Evolutionary conservation across 2,113 vertebrate genomes (phyloP), one percentile per base, ranked within the genome.

Genomic region (Caranx melampygus): DNA sequence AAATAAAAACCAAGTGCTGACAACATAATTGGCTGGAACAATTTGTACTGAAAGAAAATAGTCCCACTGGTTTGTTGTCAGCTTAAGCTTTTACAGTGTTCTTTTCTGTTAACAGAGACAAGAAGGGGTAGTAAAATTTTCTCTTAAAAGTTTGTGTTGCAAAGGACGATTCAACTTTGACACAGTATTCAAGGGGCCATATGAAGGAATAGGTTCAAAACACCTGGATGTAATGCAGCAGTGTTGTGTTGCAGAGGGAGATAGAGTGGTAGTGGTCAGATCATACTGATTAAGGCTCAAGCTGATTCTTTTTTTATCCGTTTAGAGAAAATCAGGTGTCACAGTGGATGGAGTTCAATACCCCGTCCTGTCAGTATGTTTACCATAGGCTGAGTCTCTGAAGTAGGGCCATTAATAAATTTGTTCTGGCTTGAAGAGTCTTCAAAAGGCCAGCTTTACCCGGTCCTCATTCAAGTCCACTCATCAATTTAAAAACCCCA

Each of bases 401-500:
- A 87, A 92, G 83, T 73, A 81, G 72, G 31, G 33, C 59, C 54
- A 74, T 78, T 83, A 78, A 86, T 69, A 79, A 5, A 58, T 89
- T 88, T 75, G 80, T 89, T 88, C 67, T 63, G 76, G 75, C 66
- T 80, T 79, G 66, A 91, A 75, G 72, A 80, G 70, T 58, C 42
- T 75, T 76, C 51, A 80, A 75, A 89, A 84, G 65, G 15, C 61
- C 74, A 52, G 47, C 63, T 70, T 85, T 82, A 6, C 75, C 59
- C 15, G 0, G 40, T 88, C 75, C 71, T 89, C 76, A 89, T 84
- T 88, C 88, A 90, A 73, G 75, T 86, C 87, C 83, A 73, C 54
- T 88, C 85, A 88, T 91, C 82, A 89, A 75, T 94, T 94, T 90
- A 81, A 75, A 78, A 75, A 74, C 51, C 33, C 14, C 42, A 72